A percentile compares a stretch with the other conserved stretches of the same genome.
phyloP scores from a whole-genome alignment of 2,113 vertebrate genomes.

The Cyprinus carpio region DNA sequence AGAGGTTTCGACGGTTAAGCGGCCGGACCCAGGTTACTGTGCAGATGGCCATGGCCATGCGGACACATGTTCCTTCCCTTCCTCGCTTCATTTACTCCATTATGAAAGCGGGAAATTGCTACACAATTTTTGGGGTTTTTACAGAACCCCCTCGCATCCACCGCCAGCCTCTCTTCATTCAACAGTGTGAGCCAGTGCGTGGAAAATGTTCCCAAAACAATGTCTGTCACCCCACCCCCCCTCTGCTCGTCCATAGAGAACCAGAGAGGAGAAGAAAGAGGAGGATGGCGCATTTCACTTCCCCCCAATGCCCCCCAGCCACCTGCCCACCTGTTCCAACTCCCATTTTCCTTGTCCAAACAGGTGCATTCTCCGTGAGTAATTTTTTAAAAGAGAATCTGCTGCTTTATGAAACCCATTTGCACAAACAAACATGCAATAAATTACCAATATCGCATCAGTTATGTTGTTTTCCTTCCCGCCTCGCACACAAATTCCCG shows the following conservation, averaged over 20 bases:
- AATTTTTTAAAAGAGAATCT: conserved; percentile 58
- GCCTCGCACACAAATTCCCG: background rate
- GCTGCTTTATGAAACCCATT: conserved; percentile 49
- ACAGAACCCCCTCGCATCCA: conserved; percentile 65
- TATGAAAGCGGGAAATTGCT: conserved; percentile 80
- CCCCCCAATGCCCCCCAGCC: conserved; percentile 35
- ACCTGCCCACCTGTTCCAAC: conserved; percentile 63
- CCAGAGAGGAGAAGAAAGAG: conserved; percentile 41
- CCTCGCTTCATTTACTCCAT: conserved; percentile 82
- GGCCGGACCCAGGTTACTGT: conserved; percentile 65
- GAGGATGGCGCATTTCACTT: conserved; percentile 7
- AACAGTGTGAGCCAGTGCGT: conserved; percentile 63
- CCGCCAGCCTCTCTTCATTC: conserved; percentile 61
- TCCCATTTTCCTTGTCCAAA: conserved; percentile 60
- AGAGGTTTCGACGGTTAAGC: conserved; percentile 54
- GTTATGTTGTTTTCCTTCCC: background rate
- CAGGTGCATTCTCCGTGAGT: conserved; percentile 73
- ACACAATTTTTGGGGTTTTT: conserved; percentile 79
- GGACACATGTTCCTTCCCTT: too few species aligned
- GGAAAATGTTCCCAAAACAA: conserved; percentile 67
- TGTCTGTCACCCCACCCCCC: conserved; percentile 59
- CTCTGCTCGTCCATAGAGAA: conserved; percentile 45
- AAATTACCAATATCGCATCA: background rate
- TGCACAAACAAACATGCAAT: background rate
- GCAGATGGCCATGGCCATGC: conserved; percentile 64